These are phyloP conservation scores for Geotrupes spiniger DNA, from an alignment of 2,888 invertebrate genomes.

Conservation along the genomic window DNA sequence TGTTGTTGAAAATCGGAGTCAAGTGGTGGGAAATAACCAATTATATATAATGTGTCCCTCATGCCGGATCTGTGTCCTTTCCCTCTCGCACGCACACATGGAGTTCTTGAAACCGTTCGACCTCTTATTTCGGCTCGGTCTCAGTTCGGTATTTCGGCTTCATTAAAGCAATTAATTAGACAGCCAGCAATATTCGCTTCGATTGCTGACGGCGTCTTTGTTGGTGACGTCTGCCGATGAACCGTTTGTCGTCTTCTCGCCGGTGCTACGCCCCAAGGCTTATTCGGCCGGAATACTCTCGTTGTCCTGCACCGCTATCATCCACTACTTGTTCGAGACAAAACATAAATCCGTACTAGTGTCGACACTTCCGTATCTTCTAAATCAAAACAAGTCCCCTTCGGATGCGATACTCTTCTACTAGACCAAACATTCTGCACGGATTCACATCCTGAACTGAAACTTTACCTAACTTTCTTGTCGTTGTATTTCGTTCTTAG, in stretches of 20 bases:
- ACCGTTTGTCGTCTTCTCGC: conserved; percentile 17
- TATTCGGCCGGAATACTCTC: conserved; percentile 31
- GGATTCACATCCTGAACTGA: conserved; percentile 41
- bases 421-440: conserved; percentile 45
- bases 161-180: conserved; percentile 48
- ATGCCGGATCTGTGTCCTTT: conserved; percentile 4
- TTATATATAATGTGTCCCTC: no score
- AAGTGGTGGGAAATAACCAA: no score
- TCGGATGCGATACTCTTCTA: conserved; percentile 39
- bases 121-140: no score
- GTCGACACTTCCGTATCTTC: conserved; percentile 43
- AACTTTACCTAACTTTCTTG: conserved; percentile 44
- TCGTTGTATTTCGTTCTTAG: no score
- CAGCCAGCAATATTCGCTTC: conserved; percentile 39
- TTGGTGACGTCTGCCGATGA: conserved; percentile 35
- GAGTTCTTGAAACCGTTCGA: conserved; percentile 20
- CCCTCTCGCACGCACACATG: conserved; percentile 5
- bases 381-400: conserved; percentile 46
- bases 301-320: conserved; percentile 29
- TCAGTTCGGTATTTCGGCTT: conserved; percentile 43
- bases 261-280: conserved; percentile 25
- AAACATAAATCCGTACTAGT: conserved; percentile 44
- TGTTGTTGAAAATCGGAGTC: no score
- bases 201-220: conserved; percentile 41
- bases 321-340: conserved; percentile 36